These are phyloP conservation scores for Alethe castanea DNA, from an alignment of 2,113 vertebrate genomes.

Conservation along the genomic window DNA sequence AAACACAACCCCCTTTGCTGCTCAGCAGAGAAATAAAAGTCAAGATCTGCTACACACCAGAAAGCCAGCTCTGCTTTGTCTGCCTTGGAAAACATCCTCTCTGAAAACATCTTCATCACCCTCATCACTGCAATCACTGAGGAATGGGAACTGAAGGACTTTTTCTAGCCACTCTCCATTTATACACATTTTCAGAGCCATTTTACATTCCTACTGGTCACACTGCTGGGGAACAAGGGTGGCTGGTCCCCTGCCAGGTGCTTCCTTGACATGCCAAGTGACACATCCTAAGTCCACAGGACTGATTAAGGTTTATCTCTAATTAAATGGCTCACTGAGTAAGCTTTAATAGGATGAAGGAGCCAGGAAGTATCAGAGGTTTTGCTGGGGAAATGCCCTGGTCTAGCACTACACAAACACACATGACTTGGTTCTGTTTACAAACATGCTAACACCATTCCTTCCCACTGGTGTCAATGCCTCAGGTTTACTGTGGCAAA, in stretches of 20 bases:
- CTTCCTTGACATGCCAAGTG: background rate
- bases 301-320: conserved; percentile 13
- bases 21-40: background rate
- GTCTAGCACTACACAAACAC: background rate
- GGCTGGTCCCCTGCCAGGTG: background rate
- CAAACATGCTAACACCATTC: background rate
- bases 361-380: background rate
- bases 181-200: background rate
- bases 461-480: background rate
- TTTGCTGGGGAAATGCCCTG: background rate
- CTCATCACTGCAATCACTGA: background rate
- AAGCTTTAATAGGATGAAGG: conserved; percentile 23
- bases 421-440: background rate
- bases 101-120: background rate
- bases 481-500: background rate
- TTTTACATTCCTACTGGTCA: background rate
- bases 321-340: background rate
- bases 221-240: background rate
- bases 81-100: background rate
- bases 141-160: background rate
- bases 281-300: background rate
- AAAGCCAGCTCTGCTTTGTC: background rate
- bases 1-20: background rate
- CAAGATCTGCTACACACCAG: rapidly evolving
- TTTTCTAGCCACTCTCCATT: background rate